Base-by-base conservation (phyloP, 2,797 vertebrate genomes). In the Sebastes taczanowskii region DNA sequence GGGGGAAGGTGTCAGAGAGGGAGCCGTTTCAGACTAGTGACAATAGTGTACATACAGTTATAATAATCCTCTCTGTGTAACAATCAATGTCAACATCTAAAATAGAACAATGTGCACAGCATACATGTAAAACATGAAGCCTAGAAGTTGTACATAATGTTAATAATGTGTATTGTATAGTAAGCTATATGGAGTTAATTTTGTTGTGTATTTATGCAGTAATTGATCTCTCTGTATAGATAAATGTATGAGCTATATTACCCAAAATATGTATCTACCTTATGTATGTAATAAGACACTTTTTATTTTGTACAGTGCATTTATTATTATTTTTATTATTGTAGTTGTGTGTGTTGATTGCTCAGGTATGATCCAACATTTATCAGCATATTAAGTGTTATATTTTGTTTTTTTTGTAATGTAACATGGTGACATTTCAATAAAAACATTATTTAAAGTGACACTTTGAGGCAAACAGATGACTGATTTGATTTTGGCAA, bases 131-230 rank as follows among this genome's bases (percentile, higher is more conserved):
- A 66, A 77, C 62, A 64, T 38, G 13, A 81, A 18, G 35, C 29
- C 34, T 29, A 25, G 61, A 42, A 74, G 55, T 3, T 94, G 91
- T 95, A 94, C 23, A 93, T 93, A 94, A 72, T 92, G 90, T 92
- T 65, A 75, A 89, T 87, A 80, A 66, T 46, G 23, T 69, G 8
- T 81, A 89, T 81, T 92, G 88, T 93, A 92, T 82, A 86, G 81
- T 90, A 74, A 78, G 77, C 30, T 85, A 9, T 85, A 53, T 74
- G 58, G 22, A 80, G 38, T 76, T 64, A 3, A 77, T 85, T 85
- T 38, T 85, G 29, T 80, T 82, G 59, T 56, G 30, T 93, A 92
- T 94, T 91, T 93, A 92, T 91, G 35, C 35, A 79, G 30, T 46
- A 62, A 91, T 86, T 76, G n/a, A 84, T 88, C 46, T 88, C 38